phyloP scores from a whole-genome alignment of 1,140 invertebrate species.

The Zaprionus taronus region DNA sequence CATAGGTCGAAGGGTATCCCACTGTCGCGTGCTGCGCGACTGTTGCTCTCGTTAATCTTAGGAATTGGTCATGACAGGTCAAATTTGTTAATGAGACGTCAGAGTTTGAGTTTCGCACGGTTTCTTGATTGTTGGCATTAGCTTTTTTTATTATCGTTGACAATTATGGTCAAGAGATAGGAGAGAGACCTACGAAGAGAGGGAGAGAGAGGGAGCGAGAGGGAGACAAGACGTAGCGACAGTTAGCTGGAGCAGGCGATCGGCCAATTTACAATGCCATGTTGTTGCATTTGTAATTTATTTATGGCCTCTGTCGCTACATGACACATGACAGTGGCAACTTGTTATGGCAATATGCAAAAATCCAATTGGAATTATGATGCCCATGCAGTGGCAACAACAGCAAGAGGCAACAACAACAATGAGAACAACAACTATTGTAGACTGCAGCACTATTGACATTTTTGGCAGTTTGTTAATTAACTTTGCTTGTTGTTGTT shows the following conservation, averaged over 20 bases:
- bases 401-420: slow-evolving; percentile 29
- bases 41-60: no score
- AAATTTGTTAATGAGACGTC: background rate
- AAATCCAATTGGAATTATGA: slow-evolving; percentile 81
- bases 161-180: slow-evolving; percentile 63
- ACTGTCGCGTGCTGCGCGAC: no score
- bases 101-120: background rate
- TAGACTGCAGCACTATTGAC: slow-evolving; percentile 59
- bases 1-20: no score
- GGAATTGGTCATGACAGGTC: background rate
- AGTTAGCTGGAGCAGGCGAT: slow-evolving; percentile 40
- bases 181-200: background rate
- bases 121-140: slow-evolving; percentile 3
- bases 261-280: slow-evolving; percentile 74
- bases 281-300: slow-evolving; percentile 76
- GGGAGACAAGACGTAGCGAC: slow-evolving; percentile 33
- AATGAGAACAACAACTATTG: slow-evolving; percentile 30
- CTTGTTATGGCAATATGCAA: slow-evolving; percentile 82
- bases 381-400: slow-evolving; percentile 57
- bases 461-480: slow-evolving; percentile 84
- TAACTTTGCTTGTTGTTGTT: slow-evolving; percentile 70
- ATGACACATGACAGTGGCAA: slow-evolving; percentile 82
- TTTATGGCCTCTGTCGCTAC: slow-evolving; percentile 79
- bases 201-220: background rate
- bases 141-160: slow-evolving; percentile 69